Conservation (phyloP, 2,888 invertebrate genomes). For the Sesamia inferens region DNA sequence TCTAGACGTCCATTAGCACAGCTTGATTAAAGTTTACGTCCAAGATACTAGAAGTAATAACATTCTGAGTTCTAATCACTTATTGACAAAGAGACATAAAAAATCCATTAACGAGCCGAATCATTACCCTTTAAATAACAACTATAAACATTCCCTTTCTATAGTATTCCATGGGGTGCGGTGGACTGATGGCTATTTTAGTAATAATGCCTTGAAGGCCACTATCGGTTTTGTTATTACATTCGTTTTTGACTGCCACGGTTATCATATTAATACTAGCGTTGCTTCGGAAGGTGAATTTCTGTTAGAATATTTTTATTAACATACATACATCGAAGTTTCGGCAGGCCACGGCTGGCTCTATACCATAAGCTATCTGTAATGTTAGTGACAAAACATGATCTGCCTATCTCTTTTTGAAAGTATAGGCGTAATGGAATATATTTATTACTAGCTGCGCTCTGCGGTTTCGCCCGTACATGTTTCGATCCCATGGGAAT, state of each 20-base stretch:
- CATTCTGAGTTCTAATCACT: slow-evolving; percentile 53
- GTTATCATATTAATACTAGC: background rate
- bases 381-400: background rate
- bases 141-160: slow-evolving; percentile 72
- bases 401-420: background rate
- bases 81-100: slow-evolving; percentile 70
- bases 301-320: background rate
- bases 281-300: slow-evolving; percentile 7
- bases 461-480: too few species aligned
- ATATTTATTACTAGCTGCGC: too few species aligned
- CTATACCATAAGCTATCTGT: background rate
- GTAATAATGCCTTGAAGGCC: slow-evolving; percentile 68
- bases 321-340: background rate
- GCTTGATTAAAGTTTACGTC: slow-evolving; percentile 37
- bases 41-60: slow-evolving; percentile 39
- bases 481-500: too few species aligned
- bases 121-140: slow-evolving; percentile 70
- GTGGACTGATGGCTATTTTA: slow-evolving; percentile 76
- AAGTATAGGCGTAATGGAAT: background rate
- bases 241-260: slow-evolving; percentile 65
- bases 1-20: slow-evolving; percentile 21
- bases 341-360: background rate
- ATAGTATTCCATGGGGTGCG: slow-evolving; percentile 71
- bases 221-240: slow-evolving; percentile 73
- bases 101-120: slow-evolving; percentile 72